phyloP scores from a whole-genome alignment of 2,113 vertebrate species.

The Rhinolophus sinicus region DNA sequence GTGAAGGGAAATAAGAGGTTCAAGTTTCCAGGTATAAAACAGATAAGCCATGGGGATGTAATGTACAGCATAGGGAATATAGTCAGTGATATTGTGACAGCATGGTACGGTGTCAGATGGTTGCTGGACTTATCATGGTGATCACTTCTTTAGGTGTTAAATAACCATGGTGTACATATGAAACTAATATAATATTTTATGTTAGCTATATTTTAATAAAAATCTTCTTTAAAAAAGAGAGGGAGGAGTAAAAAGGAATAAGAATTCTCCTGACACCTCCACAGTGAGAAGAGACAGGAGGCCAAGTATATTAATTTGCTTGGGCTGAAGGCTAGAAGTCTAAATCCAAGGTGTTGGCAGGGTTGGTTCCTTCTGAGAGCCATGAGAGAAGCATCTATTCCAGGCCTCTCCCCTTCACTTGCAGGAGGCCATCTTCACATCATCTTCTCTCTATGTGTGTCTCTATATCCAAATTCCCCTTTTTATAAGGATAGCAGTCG shows the following conservation, averaged over 20 bases:
- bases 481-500: background rate
- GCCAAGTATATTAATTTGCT: background rate
- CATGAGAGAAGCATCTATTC: background rate
- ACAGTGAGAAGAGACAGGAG: background rate
- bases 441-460: background rate
- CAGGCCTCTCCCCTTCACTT: background rate
- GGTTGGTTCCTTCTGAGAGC: background rate
- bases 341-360: background rate
- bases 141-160: too few relatives aligned
- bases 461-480: background rate
- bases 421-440: background rate
- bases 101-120: too few relatives aligned
- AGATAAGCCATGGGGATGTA: too few relatives aligned
- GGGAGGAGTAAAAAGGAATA: rapidly evolving
- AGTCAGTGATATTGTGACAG: too few relatives aligned
- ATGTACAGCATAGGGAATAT: too few relatives aligned
- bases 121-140: too few relatives aligned
- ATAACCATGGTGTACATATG: too few relatives aligned
- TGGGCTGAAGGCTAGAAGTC: background rate
- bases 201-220: too few relatives aligned
- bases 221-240: too few relatives aligned
- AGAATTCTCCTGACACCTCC: background rate
- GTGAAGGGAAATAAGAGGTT: too few relatives aligned
- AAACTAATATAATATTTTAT: too few relatives aligned
- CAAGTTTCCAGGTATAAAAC: too few relatives aligned